Evolutionary conservation across 2,888 invertebrate genomes (phyloP), one percentile per base, ranked within the genome.

Genomic region (Erpobdella octoculata): DNA sequence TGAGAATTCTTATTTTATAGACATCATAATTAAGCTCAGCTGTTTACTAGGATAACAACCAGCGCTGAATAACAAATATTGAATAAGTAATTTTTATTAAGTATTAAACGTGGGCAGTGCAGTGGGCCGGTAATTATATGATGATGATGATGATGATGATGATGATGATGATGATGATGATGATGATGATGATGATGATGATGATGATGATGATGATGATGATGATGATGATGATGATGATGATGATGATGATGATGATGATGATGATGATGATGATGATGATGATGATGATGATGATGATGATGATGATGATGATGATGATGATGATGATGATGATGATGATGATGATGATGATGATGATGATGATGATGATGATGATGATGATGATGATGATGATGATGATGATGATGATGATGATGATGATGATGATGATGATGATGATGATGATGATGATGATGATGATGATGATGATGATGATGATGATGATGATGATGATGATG

Each of bases 71-170:
- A n/a, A n/a, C n/a, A n/a, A n/a, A n/a, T n/a, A n/a, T n/a, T n/a
- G n/a, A n/a, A n/a, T n/a, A n/a, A n/a, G n/a, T n/a, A n/a, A n/a
- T n/a, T n/a, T n/a, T n/a, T n/a, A n/a, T n/a, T n/a, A n/a, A n/a
- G n/a, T n/a, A n/a, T n/a, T n/a, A n/a, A n/a, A n/a, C n/a, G 46
- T 15, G 46, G n/a, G 46, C 12, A 18, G 12, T 41, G 46, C 12
- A 18, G 46, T 41, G 46, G 12, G 46, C 12, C 18, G 46, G 46
- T 41, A 18, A 41, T 41, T 12, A 15, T 21, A 21, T 58, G n/a
- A 58, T 58, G n/a, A 58, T 58, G n/a, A 58, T 58, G n/a, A 58
- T 58, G n/a, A 58, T 58, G 12, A 58, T 58, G 12, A 58, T 58
- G 12, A 58, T 58, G 12, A 58, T 58, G 12, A 58, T 58, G 12